phyloP scores from a whole-genome alignment of 2,113 vertebrate species.

The Leptobrachium leishanense region DNA sequence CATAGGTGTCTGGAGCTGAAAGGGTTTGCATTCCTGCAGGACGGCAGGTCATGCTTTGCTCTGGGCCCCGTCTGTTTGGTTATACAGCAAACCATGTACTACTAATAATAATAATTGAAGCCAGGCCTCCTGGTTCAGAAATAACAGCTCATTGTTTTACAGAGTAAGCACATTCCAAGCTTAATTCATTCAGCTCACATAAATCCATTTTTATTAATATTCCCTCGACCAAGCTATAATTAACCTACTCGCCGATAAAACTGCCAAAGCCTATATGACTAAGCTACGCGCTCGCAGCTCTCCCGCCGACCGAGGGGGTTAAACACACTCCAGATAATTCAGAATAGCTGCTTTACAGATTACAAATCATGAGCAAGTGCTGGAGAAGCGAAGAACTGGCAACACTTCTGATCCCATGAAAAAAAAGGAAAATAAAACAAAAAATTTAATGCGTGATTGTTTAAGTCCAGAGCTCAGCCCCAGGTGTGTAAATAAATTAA shows the following conservation, averaged over 20 bases:
- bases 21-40: too few relatives aligned
- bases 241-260: constrained; percentile 31
- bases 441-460: too few relatives aligned
- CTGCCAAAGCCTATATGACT: neutral
- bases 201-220: constrained; percentile 48
- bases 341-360: constrained; percentile 13
- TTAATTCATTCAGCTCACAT: constrained; percentile 21
- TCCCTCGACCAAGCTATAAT: constrained; percentile 24
- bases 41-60: neutral
- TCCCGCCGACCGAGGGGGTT: neutral
- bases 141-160: constrained; percentile 23
- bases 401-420: neutral
- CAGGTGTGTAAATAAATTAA: too few relatives aligned
- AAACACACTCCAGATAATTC: neutral
- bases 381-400: neutral
- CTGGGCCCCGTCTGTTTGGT: neutral
- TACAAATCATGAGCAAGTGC: constrained; percentile 6
- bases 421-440: too few relatives aligned
- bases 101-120: constrained; percentile 16
- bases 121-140: neutral
- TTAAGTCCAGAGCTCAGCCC: too few relatives aligned
- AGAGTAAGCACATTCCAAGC: constrained; percentile 31
- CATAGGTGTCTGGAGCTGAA: too few relatives aligned
- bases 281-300: neutral
- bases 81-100: neutral